Evolutionary conservation across 2,797 vertebrate genomes (phyloP).

Genomic region (Gouania willdenowi): DNA sequence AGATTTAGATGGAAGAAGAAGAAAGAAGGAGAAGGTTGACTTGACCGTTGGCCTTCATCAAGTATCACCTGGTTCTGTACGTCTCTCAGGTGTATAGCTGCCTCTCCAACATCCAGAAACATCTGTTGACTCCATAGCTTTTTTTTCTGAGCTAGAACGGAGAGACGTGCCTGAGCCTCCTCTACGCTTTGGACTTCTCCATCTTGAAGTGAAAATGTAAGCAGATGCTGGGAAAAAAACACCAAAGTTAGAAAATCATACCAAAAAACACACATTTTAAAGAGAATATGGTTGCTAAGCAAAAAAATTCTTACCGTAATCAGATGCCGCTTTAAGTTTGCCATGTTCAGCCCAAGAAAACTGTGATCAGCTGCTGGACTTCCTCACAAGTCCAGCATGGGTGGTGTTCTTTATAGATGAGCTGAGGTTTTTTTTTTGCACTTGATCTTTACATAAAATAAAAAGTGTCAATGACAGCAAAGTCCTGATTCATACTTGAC

Average conservation of each 20-base stretch:
- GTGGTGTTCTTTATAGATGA: too few species aligned
- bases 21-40: background rate
- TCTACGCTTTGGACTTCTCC: conserved; percentile 80
- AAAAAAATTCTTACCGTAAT: conserved; percentile 86
- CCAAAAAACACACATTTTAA: too few species aligned
- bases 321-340: conserved; percentile 70
- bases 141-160: conserved; percentile 71
- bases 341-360: too few species aligned
- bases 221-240: conserved; percentile 69
- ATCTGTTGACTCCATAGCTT: conserved; percentile 84
- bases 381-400: too few species aligned
- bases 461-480: too few species aligned
- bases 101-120: conserved; percentile 58
- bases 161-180: conserved; percentile 77
- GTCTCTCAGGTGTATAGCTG: conserved; percentile 56
- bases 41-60: too few species aligned
- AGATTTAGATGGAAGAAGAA: background rate
- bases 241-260: too few species aligned
- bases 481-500: conserved; percentile 3
- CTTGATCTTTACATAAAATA: too few species aligned
- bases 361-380: background rate
- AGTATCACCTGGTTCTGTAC: conserved; percentile 56
- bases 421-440: too few species aligned
- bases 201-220: conserved; percentile 80
- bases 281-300: background rate